Evolutionary conservation across 2,888 invertebrate genomes (phyloP).

Genomic region (Pterobdella sp.): DNA sequence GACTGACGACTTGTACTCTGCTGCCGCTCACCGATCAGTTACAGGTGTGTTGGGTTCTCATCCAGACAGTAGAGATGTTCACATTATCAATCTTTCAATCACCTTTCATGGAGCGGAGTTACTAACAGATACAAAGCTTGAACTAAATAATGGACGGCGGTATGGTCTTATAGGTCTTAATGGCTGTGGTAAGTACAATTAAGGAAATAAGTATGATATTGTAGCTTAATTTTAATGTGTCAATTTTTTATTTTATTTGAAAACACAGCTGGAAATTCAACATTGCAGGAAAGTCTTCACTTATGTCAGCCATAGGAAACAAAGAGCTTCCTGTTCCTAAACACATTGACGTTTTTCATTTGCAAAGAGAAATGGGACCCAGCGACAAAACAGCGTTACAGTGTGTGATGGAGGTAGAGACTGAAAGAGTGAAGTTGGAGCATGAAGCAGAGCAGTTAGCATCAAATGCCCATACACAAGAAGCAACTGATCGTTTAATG

Average conservation of each 20-base stretch:
- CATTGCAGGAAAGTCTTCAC: slow-evolving; percentile 74
- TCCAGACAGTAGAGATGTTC: slow-evolving; percentile 87
- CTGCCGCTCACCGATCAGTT: slow-evolving; percentile 62
- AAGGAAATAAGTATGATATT: not conserved
- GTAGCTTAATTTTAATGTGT: not conserved
- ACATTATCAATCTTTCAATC: slow-evolving; percentile 89
- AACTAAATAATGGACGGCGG: slow-evolving; percentile 90
- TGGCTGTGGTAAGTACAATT: slow-evolving; percentile 70
- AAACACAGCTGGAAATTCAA: not conserved
- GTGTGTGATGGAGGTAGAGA: slow-evolving; percentile 96
- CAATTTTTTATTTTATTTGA: not conserved
- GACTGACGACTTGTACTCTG: slow-evolving; percentile 71
- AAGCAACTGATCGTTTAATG: slow-evolving; percentile 81
- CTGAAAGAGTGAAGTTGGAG: slow-evolving; percentile 81
- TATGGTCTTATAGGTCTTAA: slow-evolving; percentile 96
- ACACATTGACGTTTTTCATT: slow-evolving; percentile 92
- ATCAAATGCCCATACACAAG: slow-evolving; percentile 49
- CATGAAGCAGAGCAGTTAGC: slow-evolving; percentile 81
- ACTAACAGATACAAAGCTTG: slow-evolving; percentile 85
- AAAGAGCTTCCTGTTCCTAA: slow-evolving; percentile 89
- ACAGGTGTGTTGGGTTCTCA: slow-evolving; percentile 92
- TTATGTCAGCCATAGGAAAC: slow-evolving; percentile 80
- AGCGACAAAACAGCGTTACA: slow-evolving; percentile 88
- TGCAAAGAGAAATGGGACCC: slow-evolving; percentile 95
- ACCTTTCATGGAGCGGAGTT: slow-evolving; percentile 96